Conservation (phyloP, 2,797 vertebrate genomes). For the Squalus acanthias region DNA sequence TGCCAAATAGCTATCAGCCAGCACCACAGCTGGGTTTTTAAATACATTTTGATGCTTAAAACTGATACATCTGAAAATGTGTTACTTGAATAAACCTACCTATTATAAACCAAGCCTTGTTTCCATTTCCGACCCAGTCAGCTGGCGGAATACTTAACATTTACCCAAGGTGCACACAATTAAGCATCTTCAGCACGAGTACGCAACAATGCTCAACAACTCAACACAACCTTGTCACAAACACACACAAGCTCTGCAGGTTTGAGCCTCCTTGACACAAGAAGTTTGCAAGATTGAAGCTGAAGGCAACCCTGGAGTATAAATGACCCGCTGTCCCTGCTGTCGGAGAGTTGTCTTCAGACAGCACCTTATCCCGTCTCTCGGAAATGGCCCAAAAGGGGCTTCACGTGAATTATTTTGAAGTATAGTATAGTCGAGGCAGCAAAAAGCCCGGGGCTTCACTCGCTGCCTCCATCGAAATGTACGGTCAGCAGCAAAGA, state of each 20-base stretch:
- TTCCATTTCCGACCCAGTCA: not conserved
- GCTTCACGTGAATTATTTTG: not conserved
- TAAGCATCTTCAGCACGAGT: not conserved
- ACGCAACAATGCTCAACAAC: not conserved
- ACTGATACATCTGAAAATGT: not conserved
- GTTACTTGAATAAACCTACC: not conserved
- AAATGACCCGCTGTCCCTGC: not conserved
- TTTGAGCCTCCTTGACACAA: not conserved
- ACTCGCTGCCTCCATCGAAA: not conserved
- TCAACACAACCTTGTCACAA: not conserved
- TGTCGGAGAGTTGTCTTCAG: not conserved
- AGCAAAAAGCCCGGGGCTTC: not conserved
- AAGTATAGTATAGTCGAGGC: not conserved
- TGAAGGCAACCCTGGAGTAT: not conserved
- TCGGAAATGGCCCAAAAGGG: not conserved
- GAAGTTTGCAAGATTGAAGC: not conserved
- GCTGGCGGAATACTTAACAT: not conserved
- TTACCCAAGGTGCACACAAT: too few species aligned
- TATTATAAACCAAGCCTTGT: not conserved
- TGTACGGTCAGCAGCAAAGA: not conserved
- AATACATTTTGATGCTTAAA: not conserved
- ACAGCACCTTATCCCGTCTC: not conserved
- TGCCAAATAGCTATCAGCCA: not conserved
- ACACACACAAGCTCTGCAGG: not conserved
- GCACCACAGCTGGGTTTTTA: conserved; percentile 2